These are phyloP conservation scores for Epistrophe eligans DNA, from an alignment of 2,888 invertebrate species.

Conservation along the genomic window DNA sequence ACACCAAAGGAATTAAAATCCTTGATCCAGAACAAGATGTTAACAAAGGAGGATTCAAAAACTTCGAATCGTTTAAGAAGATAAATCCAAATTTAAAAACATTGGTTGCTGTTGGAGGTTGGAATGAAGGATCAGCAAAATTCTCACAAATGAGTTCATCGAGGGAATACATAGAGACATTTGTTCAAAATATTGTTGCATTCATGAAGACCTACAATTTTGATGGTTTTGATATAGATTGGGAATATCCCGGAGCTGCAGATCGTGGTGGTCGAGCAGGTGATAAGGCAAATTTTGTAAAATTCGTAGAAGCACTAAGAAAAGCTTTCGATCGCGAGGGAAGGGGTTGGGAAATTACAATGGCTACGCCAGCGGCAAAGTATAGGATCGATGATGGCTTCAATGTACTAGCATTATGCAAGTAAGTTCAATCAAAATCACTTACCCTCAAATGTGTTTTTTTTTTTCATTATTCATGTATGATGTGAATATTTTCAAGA, in stretches of 20 bases:
- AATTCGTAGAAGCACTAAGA: constrained; percentile 91
- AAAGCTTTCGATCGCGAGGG: constrained; percentile 90
- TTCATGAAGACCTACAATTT: constrained; percentile 91
- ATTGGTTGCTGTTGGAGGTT: constrained; percentile 93
- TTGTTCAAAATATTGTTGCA: constrained; percentile 90
- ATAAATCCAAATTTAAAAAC: constrained; percentile 90
- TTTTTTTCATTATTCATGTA: too few species aligned
- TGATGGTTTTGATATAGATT: constrained; percentile 94
- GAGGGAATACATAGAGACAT: constrained; percentile 88
- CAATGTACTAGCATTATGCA: constrained; percentile 94
- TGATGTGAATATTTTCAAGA: constrained; percentile 83
- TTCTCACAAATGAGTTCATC: constrained; percentile 92
- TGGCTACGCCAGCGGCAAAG: constrained; percentile 94
- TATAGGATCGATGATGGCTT: constrained; percentile 95
- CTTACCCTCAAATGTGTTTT: background rate
- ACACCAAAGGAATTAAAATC: constrained; percentile 89
- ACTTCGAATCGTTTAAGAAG: constrained; percentile 90
- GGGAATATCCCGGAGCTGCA: constrained; percentile 96
- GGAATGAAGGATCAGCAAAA: constrained; percentile 95
- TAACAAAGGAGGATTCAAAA: constrained; percentile 89
- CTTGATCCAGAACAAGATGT: constrained; percentile 93
- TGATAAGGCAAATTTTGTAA: constrained; percentile 93
- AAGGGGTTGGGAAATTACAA: constrained; percentile 94
- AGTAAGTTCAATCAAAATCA: constrained; percentile 86
- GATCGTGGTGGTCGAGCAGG: constrained; percentile 93